Evolutionary conservation across 2,888 invertebrate genomes (phyloP).

Genomic region (Drosophila borealis): DNA sequence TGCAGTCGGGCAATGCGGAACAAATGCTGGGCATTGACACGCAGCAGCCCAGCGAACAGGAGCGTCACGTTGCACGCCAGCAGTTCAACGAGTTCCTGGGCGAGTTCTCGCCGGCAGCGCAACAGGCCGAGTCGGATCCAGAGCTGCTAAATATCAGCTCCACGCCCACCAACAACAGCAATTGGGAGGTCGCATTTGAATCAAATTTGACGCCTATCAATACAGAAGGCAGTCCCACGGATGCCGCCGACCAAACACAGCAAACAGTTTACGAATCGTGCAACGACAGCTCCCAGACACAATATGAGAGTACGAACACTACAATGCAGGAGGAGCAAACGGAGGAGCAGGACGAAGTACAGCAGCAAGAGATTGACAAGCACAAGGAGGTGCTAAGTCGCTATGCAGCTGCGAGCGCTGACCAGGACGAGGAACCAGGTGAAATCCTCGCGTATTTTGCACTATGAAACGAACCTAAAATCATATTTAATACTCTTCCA

Average conservation of each 20-base stretch:
- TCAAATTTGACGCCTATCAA: constrained; percentile 58
- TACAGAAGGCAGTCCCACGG: constrained; percentile 5
- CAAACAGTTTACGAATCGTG: constrained; percentile 57
- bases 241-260: constrained; percentile 18
- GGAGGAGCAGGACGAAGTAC: constrained; percentile 2
- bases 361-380: constrained; percentile 46
- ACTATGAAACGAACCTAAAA: neutral
- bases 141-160: constrained; percentile 54
- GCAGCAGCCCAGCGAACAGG: constrained; percentile 42
- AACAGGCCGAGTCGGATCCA: neutral
- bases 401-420: constrained; percentile 52
- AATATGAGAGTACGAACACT: constrained; percentile 62
- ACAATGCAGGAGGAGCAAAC: constrained; percentile 14
- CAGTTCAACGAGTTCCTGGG: constrained; percentile 78
- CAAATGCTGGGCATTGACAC: constrained; percentile 85
- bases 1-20: constrained; percentile 86
- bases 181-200: constrained; percentile 32
- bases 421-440: constrained; percentile 55
- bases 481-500: constrained; percentile 14
- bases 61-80: constrained; percentile 68
- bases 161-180: constrained; percentile 64
- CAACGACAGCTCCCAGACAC: constrained; percentile 49
- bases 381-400: constrained; percentile 68
- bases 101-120: constrained; percentile 52
- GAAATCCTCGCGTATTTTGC: neutral